Percentiles rank a stretch among this genome's conserved stretches.
Conservation (phyloP, 2,888 invertebrate genomes). For the Deilephila porcellus region DNA sequence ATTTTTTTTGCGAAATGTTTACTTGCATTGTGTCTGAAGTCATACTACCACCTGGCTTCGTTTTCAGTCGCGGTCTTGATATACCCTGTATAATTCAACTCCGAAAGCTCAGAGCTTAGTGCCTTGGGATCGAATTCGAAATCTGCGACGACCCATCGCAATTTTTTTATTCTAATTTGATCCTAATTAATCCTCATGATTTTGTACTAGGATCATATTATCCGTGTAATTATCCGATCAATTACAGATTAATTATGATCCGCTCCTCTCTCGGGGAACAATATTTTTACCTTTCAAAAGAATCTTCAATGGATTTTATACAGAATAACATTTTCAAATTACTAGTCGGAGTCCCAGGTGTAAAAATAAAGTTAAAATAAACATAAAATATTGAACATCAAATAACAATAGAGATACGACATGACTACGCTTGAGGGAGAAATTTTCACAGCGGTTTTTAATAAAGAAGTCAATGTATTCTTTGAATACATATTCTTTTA, state of each 20-base stretch:
- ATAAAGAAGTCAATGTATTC: not conserved
- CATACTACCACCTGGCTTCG: no score
- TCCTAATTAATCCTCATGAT: not conserved
- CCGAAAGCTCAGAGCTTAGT: no score
- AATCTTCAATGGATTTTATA: no score
- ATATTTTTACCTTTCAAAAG: not conserved
- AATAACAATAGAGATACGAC: conserved; percentile 7
- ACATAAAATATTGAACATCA: conserved; percentile 21
- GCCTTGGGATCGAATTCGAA: no score
- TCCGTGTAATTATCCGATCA: not conserved
- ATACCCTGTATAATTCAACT: no score
- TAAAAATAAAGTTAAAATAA: not conserved
- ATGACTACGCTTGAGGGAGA: not conserved
- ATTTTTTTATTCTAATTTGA: not conserved
- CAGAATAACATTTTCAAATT: not conserved
- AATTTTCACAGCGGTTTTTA: not conserved
- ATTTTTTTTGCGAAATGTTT: no score
- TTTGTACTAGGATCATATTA: not conserved
- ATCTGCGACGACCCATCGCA: no score
- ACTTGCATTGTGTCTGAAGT: no score
- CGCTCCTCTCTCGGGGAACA: not conserved
- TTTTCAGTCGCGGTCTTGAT: no score
- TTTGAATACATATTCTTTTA: not conserved
- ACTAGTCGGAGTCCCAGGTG: conserved; percentile 17
- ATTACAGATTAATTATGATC: not conserved